phyloP scores from a whole-genome alignment of 2,113 vertebrate species.

The Tupaia tana region DNA sequence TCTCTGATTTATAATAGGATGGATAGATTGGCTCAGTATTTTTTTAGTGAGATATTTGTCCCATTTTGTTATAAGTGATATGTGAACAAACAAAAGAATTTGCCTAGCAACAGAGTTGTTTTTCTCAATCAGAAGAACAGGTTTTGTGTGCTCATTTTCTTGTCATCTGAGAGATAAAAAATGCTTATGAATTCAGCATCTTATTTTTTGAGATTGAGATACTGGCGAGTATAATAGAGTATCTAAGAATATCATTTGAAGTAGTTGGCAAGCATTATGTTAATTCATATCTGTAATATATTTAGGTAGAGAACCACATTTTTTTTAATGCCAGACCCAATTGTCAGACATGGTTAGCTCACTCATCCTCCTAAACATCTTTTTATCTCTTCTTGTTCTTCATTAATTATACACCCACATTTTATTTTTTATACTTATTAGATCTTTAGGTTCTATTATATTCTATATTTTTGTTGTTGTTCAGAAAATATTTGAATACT shows the following conservation, averaged over 20 bases:
- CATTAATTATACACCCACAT: conserved; percentile 9
- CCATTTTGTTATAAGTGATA: conserved; percentile 67
- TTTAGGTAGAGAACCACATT: conserved; percentile 19
- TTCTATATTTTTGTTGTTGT: conserved; percentile 52
- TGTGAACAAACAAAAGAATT: conserved; percentile 48
- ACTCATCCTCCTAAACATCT: background rate
- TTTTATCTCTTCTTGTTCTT: conserved; percentile 31
- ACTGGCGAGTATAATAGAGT: conserved; percentile 13
- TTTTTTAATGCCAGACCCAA: conserved; percentile 26
- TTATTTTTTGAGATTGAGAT: conserved; percentile 46
- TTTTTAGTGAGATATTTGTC: conserved; percentile 60
- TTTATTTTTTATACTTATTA: background rate
- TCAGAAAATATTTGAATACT: conserved; percentile 41
- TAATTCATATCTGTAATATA: conserved; percentile 46
- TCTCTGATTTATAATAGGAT: conserved; percentile 48
- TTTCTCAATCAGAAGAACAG: conserved; percentile 57
- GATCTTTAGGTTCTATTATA: background rate
- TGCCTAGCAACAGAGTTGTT: conserved; percentile 65
- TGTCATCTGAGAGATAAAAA: conserved; percentile 24
- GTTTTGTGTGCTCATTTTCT: conserved; percentile 61
- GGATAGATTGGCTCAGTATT: conserved; percentile 40
- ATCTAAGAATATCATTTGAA: conserved; percentile 31
- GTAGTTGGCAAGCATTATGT: conserved; percentile 45
- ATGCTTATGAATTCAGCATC: conserved; percentile 49
- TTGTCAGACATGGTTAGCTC: background rate